These are phyloP conservation scores for Sylvietta virens DNA, from an alignment of 2,113 vertebrate genomes.

Conservation along the genomic window DNA sequence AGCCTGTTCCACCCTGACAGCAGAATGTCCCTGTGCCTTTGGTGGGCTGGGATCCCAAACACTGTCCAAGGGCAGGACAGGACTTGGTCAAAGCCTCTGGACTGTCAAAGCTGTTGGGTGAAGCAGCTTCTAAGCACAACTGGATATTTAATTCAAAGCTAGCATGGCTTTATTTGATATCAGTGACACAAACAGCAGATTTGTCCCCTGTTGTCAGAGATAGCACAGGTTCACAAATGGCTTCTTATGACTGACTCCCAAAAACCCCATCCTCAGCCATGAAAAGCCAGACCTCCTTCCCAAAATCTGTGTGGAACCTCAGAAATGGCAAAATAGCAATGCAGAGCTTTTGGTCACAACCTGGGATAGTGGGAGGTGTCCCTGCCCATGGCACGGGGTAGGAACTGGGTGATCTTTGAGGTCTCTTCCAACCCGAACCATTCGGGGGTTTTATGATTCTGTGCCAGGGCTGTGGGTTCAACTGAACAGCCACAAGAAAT, in stretches of 20 bases:
- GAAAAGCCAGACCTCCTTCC: neutral
- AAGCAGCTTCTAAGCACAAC: neutral
- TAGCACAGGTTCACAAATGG: neutral
- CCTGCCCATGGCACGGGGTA: fast-evolving
- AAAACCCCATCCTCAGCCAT: neutral
- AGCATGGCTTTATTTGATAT: neutral
- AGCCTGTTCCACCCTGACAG: neutral
- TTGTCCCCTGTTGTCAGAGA: neutral
- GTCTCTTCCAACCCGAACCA: neutral
- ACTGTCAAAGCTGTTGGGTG: neutral
- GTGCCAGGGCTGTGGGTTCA: neutral
- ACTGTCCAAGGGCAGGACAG: neutral
- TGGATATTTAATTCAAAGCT: neutral
- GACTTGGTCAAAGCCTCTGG: neutral
- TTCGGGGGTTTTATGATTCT: neutral
- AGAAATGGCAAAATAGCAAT: neutral
- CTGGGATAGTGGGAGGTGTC: neutral
- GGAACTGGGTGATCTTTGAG: neutral
- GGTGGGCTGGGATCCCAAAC: neutral
- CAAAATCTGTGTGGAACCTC: neutral
- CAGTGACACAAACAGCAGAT: neutral
- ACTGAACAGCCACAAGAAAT: fast-evolving
- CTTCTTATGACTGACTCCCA: neutral
- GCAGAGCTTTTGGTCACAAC: neutral
- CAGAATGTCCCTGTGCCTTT: fast-evolving